Base-by-base conservation (phyloP, 2,797 vertebrate genomes). In the Hemibagrus guttatus region DNA sequence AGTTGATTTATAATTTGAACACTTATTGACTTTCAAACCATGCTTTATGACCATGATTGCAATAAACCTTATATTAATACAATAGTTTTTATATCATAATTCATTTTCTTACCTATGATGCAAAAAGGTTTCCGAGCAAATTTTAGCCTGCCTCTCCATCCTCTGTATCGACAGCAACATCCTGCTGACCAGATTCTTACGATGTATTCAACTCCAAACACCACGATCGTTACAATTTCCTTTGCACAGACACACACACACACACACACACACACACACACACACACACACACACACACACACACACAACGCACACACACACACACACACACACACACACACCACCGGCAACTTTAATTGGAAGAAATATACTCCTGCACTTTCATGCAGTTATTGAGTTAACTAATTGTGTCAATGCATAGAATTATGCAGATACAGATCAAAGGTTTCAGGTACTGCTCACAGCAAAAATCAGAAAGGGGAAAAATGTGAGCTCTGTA, bases 181-280 rank as follows among this genome's bases (percentile, higher is more conserved):
- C 98, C 98, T 0, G 98, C 98, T 0, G 98, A 98, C 98, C 98
- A 99, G 91, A 99, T 97, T 89, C 98, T 95, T 87, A 99, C 98
- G 0, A 97, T 97, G 92, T 99, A 99, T 79, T 99, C 98, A 54
- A 99, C 98, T 0, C 98, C 98, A 0, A 99, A 99, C 86, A 99
- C 98, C 92, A 99, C 98, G 0, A 99, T 99, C 91, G 98, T 99
- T 88, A 99, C 97, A 0, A 99, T 98, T 94, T 99, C 98, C 98
- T 99, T 95, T 1, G 0, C 7, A 81, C 23, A 85, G 23, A 76
- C 52, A 89, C 46, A 49, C 46, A 49, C 5, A 49, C 46, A 49
- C 46, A 49, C 46, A 49, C 46, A 49, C 2, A 49, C 46, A 49
- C 46, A 49, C 46, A 49, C 42, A 46, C 42, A 46, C 42, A 46